Conservation (phyloP, 1,140 invertebrate species). For the Teleopsis dalmanni region DNA sequence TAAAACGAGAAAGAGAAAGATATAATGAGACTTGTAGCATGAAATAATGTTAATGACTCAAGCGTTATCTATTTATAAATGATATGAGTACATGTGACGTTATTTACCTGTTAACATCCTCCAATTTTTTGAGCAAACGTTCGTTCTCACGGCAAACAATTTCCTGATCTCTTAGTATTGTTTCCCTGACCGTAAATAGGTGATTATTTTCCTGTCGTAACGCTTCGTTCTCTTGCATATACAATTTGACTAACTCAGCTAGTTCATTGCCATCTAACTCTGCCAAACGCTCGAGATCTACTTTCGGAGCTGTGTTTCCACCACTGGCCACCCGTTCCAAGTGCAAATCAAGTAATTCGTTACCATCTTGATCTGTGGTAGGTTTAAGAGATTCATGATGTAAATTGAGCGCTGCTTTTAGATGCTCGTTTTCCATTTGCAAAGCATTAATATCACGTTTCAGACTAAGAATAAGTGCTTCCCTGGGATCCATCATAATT, state of each 20-base stretch:
- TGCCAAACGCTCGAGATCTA: conserved; percentile 64
- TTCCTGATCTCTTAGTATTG: conserved; percentile 80
- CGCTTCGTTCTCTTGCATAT: conserved; percentile 79
- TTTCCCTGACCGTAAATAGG: conserved; percentile 69
- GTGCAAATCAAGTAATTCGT: conserved; percentile 20
- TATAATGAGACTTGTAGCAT: conserved; percentile 32
- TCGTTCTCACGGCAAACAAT: conserved; percentile 86
- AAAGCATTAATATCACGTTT: conserved; percentile 83
- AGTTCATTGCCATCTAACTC: conserved; percentile 64
- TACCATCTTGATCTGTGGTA: conserved; percentile 2
- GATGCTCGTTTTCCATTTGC: conserved; percentile 85
- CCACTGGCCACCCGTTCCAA: conserved; percentile 23
- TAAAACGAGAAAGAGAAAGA: conserved; percentile 39
- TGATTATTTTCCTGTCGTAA: conserved; percentile 80
- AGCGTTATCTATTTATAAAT: not conserved
- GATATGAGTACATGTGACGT: not conserved
- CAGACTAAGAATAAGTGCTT: conserved; percentile 81
- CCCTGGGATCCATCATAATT: conserved; percentile 89
- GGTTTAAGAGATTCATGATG: conserved; percentile 32
- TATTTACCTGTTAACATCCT: conserved; percentile 77
- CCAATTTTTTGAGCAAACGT: conserved; percentile 73
- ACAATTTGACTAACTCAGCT: conserved; percentile 65
- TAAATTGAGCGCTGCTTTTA: conserved; percentile 64
- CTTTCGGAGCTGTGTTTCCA: conserved; percentile 45
- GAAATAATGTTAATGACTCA: conserved; percentile 13